A percentile compares a stretch with the other conserved stretches of the same genome.
These are phyloP conservation scores for Drosophila nikananu DNA, from an alignment of 1,140 invertebrate genomes.

Conservation along the genomic window DNA sequence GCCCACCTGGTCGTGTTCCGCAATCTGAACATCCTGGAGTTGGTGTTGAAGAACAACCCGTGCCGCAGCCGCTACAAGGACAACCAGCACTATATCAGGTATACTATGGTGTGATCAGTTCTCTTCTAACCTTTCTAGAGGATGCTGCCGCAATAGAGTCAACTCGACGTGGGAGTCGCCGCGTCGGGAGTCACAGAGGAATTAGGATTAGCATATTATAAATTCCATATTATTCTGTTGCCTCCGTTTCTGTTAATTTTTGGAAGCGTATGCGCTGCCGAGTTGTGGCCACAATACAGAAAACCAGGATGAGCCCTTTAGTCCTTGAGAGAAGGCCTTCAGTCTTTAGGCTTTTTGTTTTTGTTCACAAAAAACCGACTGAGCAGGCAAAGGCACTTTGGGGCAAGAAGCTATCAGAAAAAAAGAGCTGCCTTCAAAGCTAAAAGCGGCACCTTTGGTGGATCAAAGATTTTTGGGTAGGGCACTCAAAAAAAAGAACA, in stretches of 20 bases:
- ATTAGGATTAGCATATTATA: slow-evolving; percentile 27
- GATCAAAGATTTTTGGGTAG: slow-evolving; percentile 16
- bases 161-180: slow-evolving; percentile 50
- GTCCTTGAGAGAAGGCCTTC: neutral
- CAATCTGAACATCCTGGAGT: slow-evolving; percentile 90
- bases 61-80: slow-evolving; percentile 92
- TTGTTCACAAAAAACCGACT: neutral
- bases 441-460: neutral
- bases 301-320: neutral
- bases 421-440: slow-evolving; percentile 1
- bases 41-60: slow-evolving; percentile 93
- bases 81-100: slow-evolving; percentile 94
- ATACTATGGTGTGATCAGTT: slow-evolving; percentile 85
- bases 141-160: slow-evolving; percentile 12
- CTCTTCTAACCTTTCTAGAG: slow-evolving; percentile 22
- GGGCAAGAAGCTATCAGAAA: neutral
- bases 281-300: neutral
- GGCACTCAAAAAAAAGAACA: slow-evolving; percentile 16
- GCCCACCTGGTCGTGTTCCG: slow-evolving; percentile 90
- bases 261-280: slow-evolving; percentile 9
- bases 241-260: slow-evolving; percentile 17
- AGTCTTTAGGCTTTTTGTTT: neutral
- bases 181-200: slow-evolving; percentile 44
- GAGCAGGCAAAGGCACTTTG: slow-evolving; percentile 55
- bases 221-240: slow-evolving; percentile 50